phyloP scores from a whole-genome alignment of 2,888 invertebrate species.

The Lochmaea capreae region DNA sequence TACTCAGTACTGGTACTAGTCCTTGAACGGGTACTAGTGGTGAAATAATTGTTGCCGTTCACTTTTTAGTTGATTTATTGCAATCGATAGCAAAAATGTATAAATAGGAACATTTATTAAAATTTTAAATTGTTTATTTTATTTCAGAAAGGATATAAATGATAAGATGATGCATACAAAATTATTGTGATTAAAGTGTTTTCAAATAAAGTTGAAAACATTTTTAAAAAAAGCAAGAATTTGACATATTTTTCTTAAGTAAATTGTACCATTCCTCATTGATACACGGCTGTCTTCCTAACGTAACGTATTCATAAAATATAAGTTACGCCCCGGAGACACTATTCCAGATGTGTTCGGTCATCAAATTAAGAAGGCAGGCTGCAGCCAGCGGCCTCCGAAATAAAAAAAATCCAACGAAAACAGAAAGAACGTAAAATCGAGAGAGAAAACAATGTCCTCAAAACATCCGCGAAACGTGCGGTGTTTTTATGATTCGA shows the following conservation, averaged over 20 bases:
- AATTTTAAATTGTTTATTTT: background rate
- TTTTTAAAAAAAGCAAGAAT: no score
- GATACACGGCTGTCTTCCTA: background rate
- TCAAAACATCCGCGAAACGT: conserved; percentile 25
- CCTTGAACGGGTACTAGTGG: background rate
- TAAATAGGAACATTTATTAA: background rate
- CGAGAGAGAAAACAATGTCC: conserved; percentile 16
- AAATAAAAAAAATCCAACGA: background rate
- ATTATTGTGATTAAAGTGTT: no score
- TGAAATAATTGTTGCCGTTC: conserved; percentile 1
- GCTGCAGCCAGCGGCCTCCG: background rate
- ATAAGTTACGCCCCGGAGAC: background rate
- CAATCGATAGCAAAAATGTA: background rate
- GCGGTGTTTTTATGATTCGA: conserved; percentile 8
- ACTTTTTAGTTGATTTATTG: conserved; percentile 6
- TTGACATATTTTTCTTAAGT: no score
- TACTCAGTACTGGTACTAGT: background rate
- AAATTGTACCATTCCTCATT: background rate
- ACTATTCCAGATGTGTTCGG: conserved; percentile 13
- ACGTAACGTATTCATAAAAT: conserved; percentile 4
- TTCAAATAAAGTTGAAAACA: no score
- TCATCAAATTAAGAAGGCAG: conserved; percentile 6
- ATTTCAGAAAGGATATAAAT: background rate
- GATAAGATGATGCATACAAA: no score
- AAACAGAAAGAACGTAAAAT: conserved; percentile 9